These are phyloP conservation scores for Phodopus roborovskii DNA, from an alignment of 2,113 vertebrate species.

Conservation along the genomic window DNA sequence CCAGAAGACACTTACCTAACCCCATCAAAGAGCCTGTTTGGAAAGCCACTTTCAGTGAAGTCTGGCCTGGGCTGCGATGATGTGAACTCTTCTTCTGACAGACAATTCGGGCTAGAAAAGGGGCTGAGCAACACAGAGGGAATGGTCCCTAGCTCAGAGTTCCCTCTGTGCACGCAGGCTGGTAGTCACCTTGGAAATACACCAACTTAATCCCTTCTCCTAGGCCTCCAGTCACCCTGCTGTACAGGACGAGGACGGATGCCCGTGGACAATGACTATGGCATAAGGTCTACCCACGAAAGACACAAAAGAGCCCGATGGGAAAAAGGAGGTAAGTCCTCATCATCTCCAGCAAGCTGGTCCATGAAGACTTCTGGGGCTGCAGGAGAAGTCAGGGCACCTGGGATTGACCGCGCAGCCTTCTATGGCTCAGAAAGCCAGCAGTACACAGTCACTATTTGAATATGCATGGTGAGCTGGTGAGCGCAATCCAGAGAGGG, in stretches of 20 bases:
- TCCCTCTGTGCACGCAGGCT: too few species aligned
- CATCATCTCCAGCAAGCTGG: neutral
- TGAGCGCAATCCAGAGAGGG: accelerated
- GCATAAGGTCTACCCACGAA: neutral
- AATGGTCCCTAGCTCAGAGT: neutral
- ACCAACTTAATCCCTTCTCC: neutral
- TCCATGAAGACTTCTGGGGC: neutral
- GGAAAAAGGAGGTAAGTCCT: neutral
- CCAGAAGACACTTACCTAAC: neutral
- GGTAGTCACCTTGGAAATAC: neutral
- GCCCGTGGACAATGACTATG: neutral
- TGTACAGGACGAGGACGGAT: neutral
- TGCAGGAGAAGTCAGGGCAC: neutral
- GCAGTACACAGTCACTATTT: too few species aligned
- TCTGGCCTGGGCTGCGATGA: neutral
- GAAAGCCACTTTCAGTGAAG: neutral
- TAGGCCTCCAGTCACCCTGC: neutral
- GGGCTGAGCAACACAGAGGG: too few species aligned
- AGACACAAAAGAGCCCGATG: neutral
- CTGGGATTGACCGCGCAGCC: neutral
- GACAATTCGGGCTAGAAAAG: neutral
- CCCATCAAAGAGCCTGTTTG: neutral
- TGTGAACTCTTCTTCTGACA: neutral
- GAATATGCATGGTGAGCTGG: accelerated
- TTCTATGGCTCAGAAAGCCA: neutral